These are phyloP conservation scores for Enchytraeus crypticus DNA, from an alignment of 2,888 invertebrate species.

Conservation along the genomic window DNA sequence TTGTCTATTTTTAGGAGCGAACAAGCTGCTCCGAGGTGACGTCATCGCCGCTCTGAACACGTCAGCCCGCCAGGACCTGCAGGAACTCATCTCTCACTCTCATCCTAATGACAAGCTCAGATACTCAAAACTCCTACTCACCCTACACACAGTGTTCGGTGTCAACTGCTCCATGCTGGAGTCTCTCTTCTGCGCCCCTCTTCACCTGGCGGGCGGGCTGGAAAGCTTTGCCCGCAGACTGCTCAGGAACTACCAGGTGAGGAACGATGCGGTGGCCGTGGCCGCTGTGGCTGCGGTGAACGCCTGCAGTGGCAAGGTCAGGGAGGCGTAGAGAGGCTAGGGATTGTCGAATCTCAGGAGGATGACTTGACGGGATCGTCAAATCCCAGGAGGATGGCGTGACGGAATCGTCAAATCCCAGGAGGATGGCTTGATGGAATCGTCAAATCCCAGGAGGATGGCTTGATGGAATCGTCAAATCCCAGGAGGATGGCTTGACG, in stretches of 20 bases:
- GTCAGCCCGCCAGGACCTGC: constrained; percentile 37
- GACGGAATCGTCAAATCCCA: no score
- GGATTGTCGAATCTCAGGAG: no score
- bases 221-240: neutral
- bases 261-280: neutral
- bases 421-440: no score
- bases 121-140: constrained; percentile 41
- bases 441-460: no score
- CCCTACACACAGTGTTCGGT: constrained; percentile 40
- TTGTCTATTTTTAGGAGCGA: neutral
- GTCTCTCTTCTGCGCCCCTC: constrained; percentile 35
- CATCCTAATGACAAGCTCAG: constrained; percentile 40
- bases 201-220: neutral
- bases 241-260: no score
- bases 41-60: constrained; percentile 30
- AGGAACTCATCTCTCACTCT: constrained; percentile 35
- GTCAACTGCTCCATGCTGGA: constrained; percentile 42
- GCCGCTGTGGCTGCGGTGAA: neutral
- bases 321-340: no score
- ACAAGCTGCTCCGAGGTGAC: neutral
- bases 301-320: no score
- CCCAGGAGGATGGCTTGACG: no score
- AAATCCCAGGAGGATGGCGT: no score
- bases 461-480: no score
- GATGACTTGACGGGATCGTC: no score